Evolutionary conservation across 1,140 invertebrate species (phyloP), one percentile per base, ranked within the genome.

Genomic region (Branchinecta lindahli): DNA sequence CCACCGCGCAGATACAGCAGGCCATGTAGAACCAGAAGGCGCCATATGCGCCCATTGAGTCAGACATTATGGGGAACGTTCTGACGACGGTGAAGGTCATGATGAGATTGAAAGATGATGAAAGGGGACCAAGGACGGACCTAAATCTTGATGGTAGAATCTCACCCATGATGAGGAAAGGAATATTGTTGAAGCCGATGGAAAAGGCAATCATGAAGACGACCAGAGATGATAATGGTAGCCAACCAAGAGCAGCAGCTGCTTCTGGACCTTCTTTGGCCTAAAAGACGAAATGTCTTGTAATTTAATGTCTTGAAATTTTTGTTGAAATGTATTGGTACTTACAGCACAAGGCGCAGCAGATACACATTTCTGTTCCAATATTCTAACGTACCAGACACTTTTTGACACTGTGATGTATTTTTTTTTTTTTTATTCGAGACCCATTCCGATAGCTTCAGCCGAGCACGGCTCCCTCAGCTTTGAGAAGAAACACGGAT

Each of bases 171-270:
- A 87, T 75, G 3, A 88, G 82, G 86, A 87, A n/a, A 0, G 88
- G 87, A 10, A 91, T 69, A 0, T 90, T 89, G 0, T 90, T 90
- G 74, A 91, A 87, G 7, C 81, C 81, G 18, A 81, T 66, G 7
- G 78, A 77, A 74, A 81, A 82, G 0, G 77, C 77, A 52, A 77
- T 73, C 44, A 81, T 78, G 72, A 78, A 82, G 0, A 79, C 20
- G 9, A 80, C 75, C 0, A 81, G 73, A 67, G 76, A 78, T 10
- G 73, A 68, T 8, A 82, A 73, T 12, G 80, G 76, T 7, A 81
- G 68, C 75, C 75, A 76, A 15, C 72, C 74, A n/a, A 78, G 46
- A 8, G 68, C 52, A 15, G 52, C 12, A 15, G 52, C 52, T 20
- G 52, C 52, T 61, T 61, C 52, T 3, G 12, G 52, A 12, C 52